Evolutionary conservation across 2,888 invertebrate species (phyloP).

Genomic region (Chymomyza procnemis): DNA sequence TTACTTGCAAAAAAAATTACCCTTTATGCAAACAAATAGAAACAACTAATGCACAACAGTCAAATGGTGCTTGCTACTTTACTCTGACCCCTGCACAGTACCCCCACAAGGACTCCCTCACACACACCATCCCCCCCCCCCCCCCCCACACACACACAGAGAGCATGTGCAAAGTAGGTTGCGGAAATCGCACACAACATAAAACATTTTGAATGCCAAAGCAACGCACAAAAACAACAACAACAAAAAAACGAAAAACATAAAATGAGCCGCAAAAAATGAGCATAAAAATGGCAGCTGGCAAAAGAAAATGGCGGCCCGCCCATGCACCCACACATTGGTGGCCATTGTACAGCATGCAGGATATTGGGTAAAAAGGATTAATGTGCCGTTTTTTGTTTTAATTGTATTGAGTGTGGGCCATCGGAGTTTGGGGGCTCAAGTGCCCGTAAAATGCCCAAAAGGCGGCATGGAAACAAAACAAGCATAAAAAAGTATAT

Average conservation of each 20-base stretch:
- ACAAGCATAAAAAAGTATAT: slow-evolving; percentile 38
- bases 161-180: slow-evolving; percentile 71
- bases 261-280: slow-evolving; percentile 53
- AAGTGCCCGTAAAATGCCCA: slow-evolving; percentile 52
- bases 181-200: slow-evolving; percentile 74
- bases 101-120: neutral
- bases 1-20: too few relatives aligned
- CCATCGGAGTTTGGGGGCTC: neutral
- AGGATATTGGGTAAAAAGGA: slow-evolving; percentile 73
- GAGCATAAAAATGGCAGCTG: slow-evolving; percentile 71
- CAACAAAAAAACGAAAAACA: slow-evolving; percentile 16
- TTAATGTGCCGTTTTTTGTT: slow-evolving; percentile 59
- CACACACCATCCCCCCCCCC: slow-evolving; percentile 17
- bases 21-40: slow-evolving; percentile 21
- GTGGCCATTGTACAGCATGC: slow-evolving; percentile 37
- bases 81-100: slow-evolving; percentile 3
- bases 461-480: slow-evolving; percentile 40
- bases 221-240: slow-evolving; percentile 27
- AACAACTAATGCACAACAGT: too few relatives aligned
- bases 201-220: slow-evolving; percentile 71
- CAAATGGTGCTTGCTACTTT: slow-evolving; percentile 25
- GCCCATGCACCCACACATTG: slow-evolving; percentile 36
- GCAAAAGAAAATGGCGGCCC: slow-evolving; percentile 69
- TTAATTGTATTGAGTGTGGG: slow-evolving; percentile 57
- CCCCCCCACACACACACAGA: neutral